Conservation (phyloP, 2,113 vertebrate species). For the Martes martes region DNA sequence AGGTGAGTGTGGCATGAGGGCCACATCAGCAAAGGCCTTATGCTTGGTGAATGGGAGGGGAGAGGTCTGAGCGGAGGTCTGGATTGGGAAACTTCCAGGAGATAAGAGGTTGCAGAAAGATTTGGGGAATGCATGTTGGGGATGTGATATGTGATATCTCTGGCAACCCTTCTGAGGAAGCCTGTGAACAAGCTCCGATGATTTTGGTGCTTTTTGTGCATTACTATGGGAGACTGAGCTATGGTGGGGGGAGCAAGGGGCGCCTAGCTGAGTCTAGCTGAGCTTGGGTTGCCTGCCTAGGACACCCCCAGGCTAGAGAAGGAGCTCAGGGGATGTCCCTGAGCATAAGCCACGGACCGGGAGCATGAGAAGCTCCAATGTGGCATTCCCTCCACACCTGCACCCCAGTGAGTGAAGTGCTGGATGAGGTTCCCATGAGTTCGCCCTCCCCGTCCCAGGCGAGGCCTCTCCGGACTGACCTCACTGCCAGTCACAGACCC, state of each 20-base stretch:
- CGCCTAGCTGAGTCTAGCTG: no score
- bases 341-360: not conserved
- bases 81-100: not conserved
- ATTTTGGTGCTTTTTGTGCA: accelerated
- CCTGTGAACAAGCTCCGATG: not conserved
- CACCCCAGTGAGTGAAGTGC: accelerated
- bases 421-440: not conserved
- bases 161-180: not conserved
- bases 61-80: not conserved
- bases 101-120: not conserved
- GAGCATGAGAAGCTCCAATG: not conserved
- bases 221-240: not conserved
- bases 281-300: not conserved
- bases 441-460: not conserved
- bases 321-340: not conserved
- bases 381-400: not conserved
- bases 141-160: accelerated
- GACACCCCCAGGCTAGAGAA: not conserved
- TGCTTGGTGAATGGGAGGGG: not conserved
- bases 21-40: accelerated
- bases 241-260: not conserved
- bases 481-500: not conserved
- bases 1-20: not conserved
- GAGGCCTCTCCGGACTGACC: not conserved
- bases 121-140: not conserved